Evolutionary conservation across 2,888 invertebrate genomes (phyloP).

Genomic region (Drosophila suboccidentalis): DNA sequence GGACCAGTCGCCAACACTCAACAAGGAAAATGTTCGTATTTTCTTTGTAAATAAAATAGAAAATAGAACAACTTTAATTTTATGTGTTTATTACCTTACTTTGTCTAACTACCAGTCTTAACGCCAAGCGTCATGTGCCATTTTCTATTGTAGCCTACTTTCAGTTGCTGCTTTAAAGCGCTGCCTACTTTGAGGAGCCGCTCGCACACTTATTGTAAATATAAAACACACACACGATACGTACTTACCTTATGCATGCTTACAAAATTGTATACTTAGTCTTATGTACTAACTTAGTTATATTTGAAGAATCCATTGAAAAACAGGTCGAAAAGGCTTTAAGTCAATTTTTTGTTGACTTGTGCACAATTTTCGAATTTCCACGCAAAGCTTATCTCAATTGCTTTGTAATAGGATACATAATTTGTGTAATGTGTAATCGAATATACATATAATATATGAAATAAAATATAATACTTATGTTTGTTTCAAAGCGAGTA

Average conservation of each 20-base stretch:
- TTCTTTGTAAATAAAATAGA: neutral
- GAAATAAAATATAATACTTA: neutral
- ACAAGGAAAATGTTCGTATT: neutral
- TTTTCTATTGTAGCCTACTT: slow-evolving; percentile 36
- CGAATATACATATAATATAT: neutral
- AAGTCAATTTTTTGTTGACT: slow-evolving; percentile 57
- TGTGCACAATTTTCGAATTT: slow-evolving; percentile 49
- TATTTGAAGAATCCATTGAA: slow-evolving; percentile 22
- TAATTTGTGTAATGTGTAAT: neutral
- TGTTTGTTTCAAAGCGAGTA: neutral
- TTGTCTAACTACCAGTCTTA: neutral
- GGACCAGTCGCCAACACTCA: neutral
- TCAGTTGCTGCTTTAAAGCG: slow-evolving; percentile 28
- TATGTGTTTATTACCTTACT: neutral
- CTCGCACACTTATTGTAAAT: slow-evolving; percentile 37
- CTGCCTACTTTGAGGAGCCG: slow-evolving; percentile 37
- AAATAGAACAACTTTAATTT: neutral
- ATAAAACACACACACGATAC: slow-evolving; percentile 10
- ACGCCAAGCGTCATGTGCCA: slow-evolving; percentile 54
- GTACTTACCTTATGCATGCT: slow-evolving; percentile 2
- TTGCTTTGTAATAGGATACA: slow-evolving; percentile 23
- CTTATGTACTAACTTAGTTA: slow-evolving; percentile 11
- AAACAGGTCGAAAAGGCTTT: slow-evolving; percentile 41
- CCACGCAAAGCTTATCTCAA: slow-evolving; percentile 34
- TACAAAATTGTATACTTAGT: slow-evolving; percentile 20